Evolutionary conservation across 2,888 invertebrate species (phyloP), one percentile per base, ranked within the genome.

Genomic region (Choristoneura rosaceana): DNA sequence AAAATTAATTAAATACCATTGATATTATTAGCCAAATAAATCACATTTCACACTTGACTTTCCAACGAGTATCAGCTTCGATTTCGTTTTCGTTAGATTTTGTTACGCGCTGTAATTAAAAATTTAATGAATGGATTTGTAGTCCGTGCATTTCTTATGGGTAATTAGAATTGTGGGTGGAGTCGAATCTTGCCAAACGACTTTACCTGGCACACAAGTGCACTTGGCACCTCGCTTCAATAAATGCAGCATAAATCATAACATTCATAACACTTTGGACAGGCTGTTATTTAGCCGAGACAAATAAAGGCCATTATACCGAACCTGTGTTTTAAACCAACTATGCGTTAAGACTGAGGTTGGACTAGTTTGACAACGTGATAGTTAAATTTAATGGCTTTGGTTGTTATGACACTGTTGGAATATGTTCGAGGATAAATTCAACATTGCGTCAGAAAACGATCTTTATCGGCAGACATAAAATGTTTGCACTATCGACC

Each of bases 241-340:
- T 82, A 80, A 80, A 82, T 82, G 83, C 82, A 78, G 74, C 79
- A 86, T 89, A 87, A 87, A 88, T 90, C 87, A 88, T 86, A 89
- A 84, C 77, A 76, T 79, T 78, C 87, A 88, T 86, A 89, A 84
- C 77, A 76, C 80, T 78, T 78, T 81, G 84, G 87, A 84, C 83
- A 82, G 81, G 78, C 79, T 78, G 82, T 84, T 83, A 85, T 87
- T 84, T 84, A 83, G 79, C 77, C 78, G 80, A 83, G 84, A 87
- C 87, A 86, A 85, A 86, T 88, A 83, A 84, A 86, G 89, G 87
- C 80, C 85, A 77, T 76, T 79, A 79, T 77, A 76, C 17, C 59
- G 68, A 63, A 71, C 71, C 59, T 64, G 69, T 69, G 73, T 73
- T 69, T 69, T 64, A 67, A 50, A 63, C 62, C 15, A 71, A 55